Conservation (phyloP, 2,888 invertebrate genomes). For the Dorcus hopei region DNA sequence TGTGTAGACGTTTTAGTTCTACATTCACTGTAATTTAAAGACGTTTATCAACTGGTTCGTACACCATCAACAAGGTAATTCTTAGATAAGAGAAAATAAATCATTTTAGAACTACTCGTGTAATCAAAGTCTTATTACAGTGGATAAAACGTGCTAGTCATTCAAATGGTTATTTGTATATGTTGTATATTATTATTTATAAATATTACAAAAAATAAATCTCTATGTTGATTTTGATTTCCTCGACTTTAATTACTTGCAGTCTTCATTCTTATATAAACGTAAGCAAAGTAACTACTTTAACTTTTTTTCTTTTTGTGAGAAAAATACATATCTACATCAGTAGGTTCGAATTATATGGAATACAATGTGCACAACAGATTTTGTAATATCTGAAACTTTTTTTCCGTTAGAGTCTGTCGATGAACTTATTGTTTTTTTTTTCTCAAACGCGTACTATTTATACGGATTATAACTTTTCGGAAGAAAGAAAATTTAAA, state of each 20-base stretch:
- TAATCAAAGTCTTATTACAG: slow-evolving; percentile 30
- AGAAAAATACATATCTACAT: background rate
- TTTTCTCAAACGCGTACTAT: too few relatives aligned
- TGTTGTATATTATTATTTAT: slow-evolving; percentile 35
- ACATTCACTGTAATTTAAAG: slow-evolving; percentile 2
- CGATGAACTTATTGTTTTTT: too few relatives aligned
- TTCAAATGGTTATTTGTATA: slow-evolving; percentile 31
- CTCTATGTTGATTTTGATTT: background rate
- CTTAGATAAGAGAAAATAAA: background rate
- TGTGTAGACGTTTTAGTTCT: background rate
- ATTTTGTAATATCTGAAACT: background rate
- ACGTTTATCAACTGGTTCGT: too few relatives aligned
- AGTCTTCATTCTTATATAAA: background rate
- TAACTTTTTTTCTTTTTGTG: background rate
- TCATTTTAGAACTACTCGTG: background rate
- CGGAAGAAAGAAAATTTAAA: background rate
- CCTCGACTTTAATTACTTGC: background rate
- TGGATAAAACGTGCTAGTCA: slow-evolving; percentile 48
- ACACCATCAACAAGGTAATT: background rate
- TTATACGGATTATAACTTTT: background rate
- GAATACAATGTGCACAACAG: background rate
- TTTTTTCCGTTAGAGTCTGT: too few relatives aligned
- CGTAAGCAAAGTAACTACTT: background rate
- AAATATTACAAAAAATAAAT: background rate
- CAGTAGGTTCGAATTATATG: background rate